A percentile compares a stretch with the other conserved stretches of the same genome.
These are phyloP conservation scores for Brachyptera putata DNA, from an alignment of 2,888 invertebrate genomes.

Conservation along the genomic window DNA sequence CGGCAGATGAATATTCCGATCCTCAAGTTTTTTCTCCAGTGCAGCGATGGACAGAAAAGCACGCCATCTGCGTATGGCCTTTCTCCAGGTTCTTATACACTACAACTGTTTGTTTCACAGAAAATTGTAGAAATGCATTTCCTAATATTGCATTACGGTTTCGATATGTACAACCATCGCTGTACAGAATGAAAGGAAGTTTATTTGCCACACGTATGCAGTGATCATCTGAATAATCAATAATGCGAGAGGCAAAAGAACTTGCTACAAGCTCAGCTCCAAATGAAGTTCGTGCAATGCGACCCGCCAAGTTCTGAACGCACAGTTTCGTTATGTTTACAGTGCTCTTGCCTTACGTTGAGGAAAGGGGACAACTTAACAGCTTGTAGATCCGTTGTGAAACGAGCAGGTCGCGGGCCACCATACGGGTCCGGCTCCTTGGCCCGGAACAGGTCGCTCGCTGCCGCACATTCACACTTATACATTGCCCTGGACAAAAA, in stretches of 20 bases:
- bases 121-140: slow-evolving; percentile 37
- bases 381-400: slow-evolving; percentile 36
- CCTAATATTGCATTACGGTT: slow-evolving; percentile 32
- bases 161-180: slow-evolving; percentile 37
- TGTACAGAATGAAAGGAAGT: slow-evolving; percentile 36
- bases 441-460: too few relatives aligned
- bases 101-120: slow-evolving; percentile 32
- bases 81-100: not conserved
- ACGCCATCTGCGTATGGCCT: slow-evolving; percentile 35
- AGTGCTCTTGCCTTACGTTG: slow-evolving; percentile 32
- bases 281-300: slow-evolving; percentile 36
- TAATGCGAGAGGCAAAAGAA: slow-evolving; percentile 35
- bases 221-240: slow-evolving; percentile 29
- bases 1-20: slow-evolving; percentile 31
- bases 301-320: slow-evolving; percentile 37
- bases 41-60: slow-evolving; percentile 41
- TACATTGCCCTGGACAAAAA: too few relatives aligned
- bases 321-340: slow-evolving; percentile 38
- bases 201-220: slow-evolving; percentile 7
- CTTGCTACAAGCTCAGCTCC: slow-evolving; percentile 33
- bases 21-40: slow-evolving; percentile 41
- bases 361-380: slow-evolving; percentile 36
- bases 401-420: too few relatives aligned
- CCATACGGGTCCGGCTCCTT: too few relatives aligned
- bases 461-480: too few relatives aligned